A percentile compares a stretch with the other conserved stretches of the same genome.
phyloP scores from a whole-genome alignment of 37 sponge, comb jelly and placozoan genomes.

The Spongia lamella region DNA sequence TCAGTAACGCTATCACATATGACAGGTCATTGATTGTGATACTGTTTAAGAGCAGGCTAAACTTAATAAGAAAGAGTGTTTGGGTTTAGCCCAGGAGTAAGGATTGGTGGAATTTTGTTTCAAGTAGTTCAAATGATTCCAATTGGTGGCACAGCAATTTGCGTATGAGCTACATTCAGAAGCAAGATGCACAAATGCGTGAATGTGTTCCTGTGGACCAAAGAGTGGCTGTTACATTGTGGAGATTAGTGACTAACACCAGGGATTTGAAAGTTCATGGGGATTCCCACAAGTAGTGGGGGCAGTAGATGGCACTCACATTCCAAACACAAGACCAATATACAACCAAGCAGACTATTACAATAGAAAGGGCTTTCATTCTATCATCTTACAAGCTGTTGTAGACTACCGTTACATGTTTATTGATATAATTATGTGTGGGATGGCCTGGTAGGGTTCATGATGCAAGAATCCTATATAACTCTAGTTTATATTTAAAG shows the following conservation, averaged over 20 bases:
- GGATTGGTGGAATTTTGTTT: too few relatives aligned
- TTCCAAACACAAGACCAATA: slow-evolving; percentile 11
- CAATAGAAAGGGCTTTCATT: slow-evolving; percentile 29
- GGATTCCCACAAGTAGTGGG: slow-evolving; percentile 33
- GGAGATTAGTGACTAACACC: slow-evolving; percentile 39
- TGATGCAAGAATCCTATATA: slow-evolving; percentile 39
- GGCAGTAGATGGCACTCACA: slow-evolving; percentile 43
- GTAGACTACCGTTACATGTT: slow-evolving; percentile 3
- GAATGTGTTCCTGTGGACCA: slow-evolving; percentile 17
- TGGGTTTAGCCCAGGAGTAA: too few relatives aligned
- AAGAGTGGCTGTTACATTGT: slow-evolving; percentile 39
- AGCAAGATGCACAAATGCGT: slow-evolving; percentile 2
- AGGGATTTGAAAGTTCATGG: slow-evolving; percentile 15
- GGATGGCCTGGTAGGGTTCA: slow-evolving; percentile 50
- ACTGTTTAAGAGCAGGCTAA: too few relatives aligned
- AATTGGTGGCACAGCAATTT: too few relatives aligned
- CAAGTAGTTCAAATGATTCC: too few relatives aligned
- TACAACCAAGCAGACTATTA: slow-evolving; percentile 41
- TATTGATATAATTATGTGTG: slow-evolving; percentile 13
- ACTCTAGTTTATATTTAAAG: slow-evolving; percentile 19
- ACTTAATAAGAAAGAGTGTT: too few relatives aligned
- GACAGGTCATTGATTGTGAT: too few relatives aligned
- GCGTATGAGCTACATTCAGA: too few relatives aligned
- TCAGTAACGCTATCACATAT: too few relatives aligned
- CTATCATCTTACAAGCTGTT: slow-evolving; percentile 38